Evolutionary conservation across 2,113 vertebrate species (phyloP), one percentile per base, ranked within the genome.

Genomic region (Rhodinocichla rosea): DNA sequence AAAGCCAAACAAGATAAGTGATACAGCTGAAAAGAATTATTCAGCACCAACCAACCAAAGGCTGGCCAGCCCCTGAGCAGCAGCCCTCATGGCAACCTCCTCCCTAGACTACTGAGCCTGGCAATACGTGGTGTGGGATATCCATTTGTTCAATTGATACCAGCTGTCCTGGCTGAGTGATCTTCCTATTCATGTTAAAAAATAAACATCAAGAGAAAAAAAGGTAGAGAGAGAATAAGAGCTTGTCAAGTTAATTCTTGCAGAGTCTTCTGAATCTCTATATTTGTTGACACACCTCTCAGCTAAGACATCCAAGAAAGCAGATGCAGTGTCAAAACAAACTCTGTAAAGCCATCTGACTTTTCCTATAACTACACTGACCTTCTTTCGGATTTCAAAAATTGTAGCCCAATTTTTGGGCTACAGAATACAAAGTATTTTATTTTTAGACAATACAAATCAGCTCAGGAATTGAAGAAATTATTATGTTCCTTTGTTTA

Each of bases 81-180:
- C 57, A 71, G 2, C 22, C 4, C 11, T 40, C 15, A 37, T 4
- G 1, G 7, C 24, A 53, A n/a, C 5, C 1, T 56, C 6, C 5
- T 27, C 10, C 15, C 18, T 47, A 7, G 4, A 24, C 68, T 52
- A 30, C 22, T 80, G 33, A 64, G 13, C 20, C 35, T 0, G 0
- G 17, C 0, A 1, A 28, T 21, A 44, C 16, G 12, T 16, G 17
- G 15, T 42, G 4, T 64, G 50, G 33, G 6, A 37, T 37, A 78
- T 7, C 12, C 20, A 37, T 37, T 57, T n/a, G 10, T 28, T 50
- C 39, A 35, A 6, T 1, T 21, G 6, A 56, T 28, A 7, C 22
- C 42, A 81, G 17, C 20, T 52, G 6, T 71, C 32, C 42, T 57
- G 42, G 24, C 35, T 59, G 28, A 76, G 6, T 68, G 47, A 53